A percentile compares a stretch with the other conserved stretches of the same genome.
These are phyloP conservation scores for Trichogramma evanescens DNA, from an alignment of 2,888 invertebrate species.

Conservation along the genomic window DNA sequence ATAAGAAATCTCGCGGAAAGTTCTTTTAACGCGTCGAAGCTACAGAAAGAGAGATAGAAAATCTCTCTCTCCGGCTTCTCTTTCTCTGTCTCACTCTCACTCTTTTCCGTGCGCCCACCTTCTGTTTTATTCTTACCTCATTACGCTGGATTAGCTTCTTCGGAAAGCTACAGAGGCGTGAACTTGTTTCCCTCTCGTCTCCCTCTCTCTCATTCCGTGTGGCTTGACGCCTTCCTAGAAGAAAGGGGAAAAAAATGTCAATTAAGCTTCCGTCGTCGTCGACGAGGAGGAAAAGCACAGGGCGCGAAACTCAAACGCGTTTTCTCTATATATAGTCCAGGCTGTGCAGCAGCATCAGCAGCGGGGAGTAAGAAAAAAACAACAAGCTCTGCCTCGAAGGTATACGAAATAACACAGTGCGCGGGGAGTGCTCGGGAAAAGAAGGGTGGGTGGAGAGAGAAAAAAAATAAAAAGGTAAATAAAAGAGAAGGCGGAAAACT, in stretches of 20 bases:
- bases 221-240: neutral
- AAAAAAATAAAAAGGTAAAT: slow-evolving; percentile 11
- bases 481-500: slow-evolving; percentile 23
- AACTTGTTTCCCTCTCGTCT: slow-evolving; percentile 23
- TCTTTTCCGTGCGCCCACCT: slow-evolving; percentile 21
- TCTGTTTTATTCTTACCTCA: slow-evolving; percentile 43
- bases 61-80: slow-evolving; percentile 26
- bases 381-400: too few relatives aligned
- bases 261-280: slow-evolving; percentile 17
- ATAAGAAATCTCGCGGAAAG: slow-evolving; percentile 46
- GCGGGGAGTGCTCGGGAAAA: neutral
- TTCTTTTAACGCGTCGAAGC: slow-evolving; percentile 27
- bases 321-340: neutral
- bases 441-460: neutral
- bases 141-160: slow-evolving; percentile 43
- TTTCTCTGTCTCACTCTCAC: slow-evolving; percentile 8
- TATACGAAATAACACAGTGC: slow-evolving; percentile 16
- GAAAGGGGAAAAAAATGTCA: slow-evolving; percentile 26
- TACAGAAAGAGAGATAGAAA: slow-evolving; percentile 26
- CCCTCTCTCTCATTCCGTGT: too few relatives aligned
- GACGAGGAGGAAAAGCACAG: neutral
- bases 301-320: slow-evolving; percentile 14
- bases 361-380: too few relatives aligned
- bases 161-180: slow-evolving; percentile 27
- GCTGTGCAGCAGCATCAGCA: too few relatives aligned